These are phyloP conservation scores for Lissonota sp. DNA, from an alignment of 2,888 invertebrate genomes.

Conservation along the genomic window DNA sequence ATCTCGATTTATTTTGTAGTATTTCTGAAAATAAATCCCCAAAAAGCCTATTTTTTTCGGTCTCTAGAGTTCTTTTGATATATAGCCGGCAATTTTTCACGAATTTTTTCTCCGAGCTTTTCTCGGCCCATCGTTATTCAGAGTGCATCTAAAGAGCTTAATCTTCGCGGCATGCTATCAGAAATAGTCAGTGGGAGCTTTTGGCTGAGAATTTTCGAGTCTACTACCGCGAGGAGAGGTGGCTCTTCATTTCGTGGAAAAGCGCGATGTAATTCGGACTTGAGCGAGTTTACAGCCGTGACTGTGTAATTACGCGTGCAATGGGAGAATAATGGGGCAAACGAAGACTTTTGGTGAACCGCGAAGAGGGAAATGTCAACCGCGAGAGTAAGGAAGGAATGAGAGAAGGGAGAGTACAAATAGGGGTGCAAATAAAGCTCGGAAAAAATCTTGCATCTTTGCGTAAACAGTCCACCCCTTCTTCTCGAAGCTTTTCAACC, in stretches of 20 bases:
- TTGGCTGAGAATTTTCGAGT: not conserved
- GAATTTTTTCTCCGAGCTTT: too few relatives aligned
- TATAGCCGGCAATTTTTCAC: too few relatives aligned
- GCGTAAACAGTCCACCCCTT: too few relatives aligned
- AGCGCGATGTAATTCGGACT: conserved; percentile 44
- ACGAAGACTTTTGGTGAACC: conserved; percentile 17
- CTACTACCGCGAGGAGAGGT: not conserved
- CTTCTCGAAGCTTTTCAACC: not conserved
- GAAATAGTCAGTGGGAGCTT: not conserved
- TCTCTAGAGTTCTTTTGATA: too few relatives aligned
- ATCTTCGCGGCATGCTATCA: too few relatives aligned
- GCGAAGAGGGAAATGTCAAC: conserved; percentile 20
- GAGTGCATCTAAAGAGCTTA: too few relatives aligned
- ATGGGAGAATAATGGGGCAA: conserved; percentile 52
- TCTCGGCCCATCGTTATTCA: too few relatives aligned
- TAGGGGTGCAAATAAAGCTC: too few relatives aligned
- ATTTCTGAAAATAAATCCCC: too few relatives aligned
- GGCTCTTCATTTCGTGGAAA: conserved; percentile 7
- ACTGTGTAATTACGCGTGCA: conserved; percentile 57
- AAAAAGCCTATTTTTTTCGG: too few relatives aligned
- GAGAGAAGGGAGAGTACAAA: not conserved
- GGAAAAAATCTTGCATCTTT: too few relatives aligned
- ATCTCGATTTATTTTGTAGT: too few relatives aligned
- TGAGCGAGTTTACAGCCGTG: conserved; percentile 52
- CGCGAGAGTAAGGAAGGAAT: not conserved